A percentile compares a stretch with the other conserved stretches of the same genome.
Conservation (phyloP, 2,113 vertebrate species). For the Nannospalax galili region DNA sequence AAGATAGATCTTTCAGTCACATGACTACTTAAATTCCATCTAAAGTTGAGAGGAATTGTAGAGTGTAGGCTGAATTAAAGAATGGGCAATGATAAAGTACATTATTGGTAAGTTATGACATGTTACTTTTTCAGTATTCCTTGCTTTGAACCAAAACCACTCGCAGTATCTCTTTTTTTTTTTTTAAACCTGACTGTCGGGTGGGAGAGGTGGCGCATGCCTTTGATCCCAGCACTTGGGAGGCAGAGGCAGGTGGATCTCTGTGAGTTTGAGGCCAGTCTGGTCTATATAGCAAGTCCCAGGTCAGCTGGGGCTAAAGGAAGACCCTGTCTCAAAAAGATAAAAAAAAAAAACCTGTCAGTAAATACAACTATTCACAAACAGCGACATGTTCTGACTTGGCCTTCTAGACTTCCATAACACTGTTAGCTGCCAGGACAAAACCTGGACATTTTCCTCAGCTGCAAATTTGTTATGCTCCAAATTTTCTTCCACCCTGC, state of each 20-base stretch:
- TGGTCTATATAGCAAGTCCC: too few relatives aligned
- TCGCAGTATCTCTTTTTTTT: not conserved
- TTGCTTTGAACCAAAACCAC: not conserved
- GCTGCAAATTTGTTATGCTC: not conserved
- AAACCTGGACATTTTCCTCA: not conserved
- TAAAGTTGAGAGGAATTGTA: not conserved
- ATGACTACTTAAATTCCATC: not conserved
- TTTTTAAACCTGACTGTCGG: too few relatives aligned
- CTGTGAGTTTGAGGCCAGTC: too few relatives aligned
- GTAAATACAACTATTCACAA: not conserved
- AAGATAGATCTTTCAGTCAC: not conserved
- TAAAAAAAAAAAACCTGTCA: not conserved
- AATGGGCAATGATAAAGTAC: not conserved
- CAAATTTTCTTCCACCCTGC: not conserved
- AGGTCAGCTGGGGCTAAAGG: too few relatives aligned
- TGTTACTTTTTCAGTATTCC: not conserved
- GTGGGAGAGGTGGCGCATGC: too few relatives aligned
- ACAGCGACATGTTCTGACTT: not conserved
- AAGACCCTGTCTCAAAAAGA: too few relatives aligned
- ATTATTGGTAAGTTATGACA: not conserved
- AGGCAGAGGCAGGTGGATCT: too few relatives aligned
- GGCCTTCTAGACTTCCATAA: not conserved
- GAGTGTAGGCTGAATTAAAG: not conserved
- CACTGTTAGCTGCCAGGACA: not conserved
- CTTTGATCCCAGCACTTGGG: too few relatives aligned